phyloP scores from a whole-genome alignment of 2,113 vertebrate genomes.

The Myocastor coypus region DNA sequence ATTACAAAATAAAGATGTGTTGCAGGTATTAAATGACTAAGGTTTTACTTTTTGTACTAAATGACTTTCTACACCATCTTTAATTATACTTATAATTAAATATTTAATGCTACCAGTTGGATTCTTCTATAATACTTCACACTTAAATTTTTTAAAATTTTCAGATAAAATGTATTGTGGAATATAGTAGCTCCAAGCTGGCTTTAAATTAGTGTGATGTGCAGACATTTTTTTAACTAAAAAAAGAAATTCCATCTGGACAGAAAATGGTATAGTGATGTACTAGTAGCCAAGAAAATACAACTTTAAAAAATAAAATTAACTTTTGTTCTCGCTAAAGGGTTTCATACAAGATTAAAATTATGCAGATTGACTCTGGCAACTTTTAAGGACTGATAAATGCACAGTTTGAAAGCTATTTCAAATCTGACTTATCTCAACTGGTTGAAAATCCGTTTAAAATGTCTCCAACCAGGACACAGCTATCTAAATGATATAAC shows the following conservation, averaged over 20 bases:
- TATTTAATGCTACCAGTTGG: conserved; percentile 49
- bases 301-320: conserved; percentile 76
- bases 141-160: conserved; percentile 63
- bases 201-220: conserved; percentile 76
- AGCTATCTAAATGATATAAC: conserved; percentile 51
- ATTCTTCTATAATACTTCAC: conserved; percentile 67
- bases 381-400: conserved; percentile 67
- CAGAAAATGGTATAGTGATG: conserved; percentile 76
- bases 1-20: conserved; percentile 22
- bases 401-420: conserved; percentile 61
- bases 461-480: conserved; percentile 23
- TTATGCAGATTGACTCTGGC: conserved; percentile 28
- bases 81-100: conserved; percentile 52
- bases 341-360: conserved; percentile 57
- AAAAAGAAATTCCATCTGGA: conserved; percentile 80
- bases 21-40: conserved; percentile 16
- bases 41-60: conserved; percentile 34
- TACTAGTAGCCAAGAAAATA: conserved; percentile 74
- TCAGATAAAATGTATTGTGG: conserved; percentile 72
- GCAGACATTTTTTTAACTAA: conserved; percentile 72
- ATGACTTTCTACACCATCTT: conserved; percentile 8
- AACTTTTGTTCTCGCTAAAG: conserved; percentile 63
- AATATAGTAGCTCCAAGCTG: conserved; percentile 71
- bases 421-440: conserved; percentile 53
- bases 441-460: conserved; percentile 54